These are phyloP conservation scores for Morpho achilles DNA, from an alignment of 2,888 invertebrate genomes.

Conservation along the genomic window DNA sequence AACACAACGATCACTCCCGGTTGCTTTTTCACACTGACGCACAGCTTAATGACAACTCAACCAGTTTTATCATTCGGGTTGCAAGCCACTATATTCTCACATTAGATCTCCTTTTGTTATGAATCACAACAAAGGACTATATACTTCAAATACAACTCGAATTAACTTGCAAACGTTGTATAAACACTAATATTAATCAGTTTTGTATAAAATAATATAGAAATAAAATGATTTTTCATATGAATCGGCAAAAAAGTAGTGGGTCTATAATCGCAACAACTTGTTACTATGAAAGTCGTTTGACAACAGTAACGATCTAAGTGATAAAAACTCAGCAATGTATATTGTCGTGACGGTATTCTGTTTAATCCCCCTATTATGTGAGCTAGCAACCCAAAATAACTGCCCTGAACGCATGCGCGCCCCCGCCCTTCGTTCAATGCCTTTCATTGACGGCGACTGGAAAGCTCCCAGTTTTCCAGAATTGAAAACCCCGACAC, in stretches of 20 bases:
- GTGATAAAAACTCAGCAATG: background rate
- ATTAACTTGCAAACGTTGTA: too few relatives aligned
- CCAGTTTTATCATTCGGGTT: conserved; percentile 28
- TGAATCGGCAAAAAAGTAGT: too few relatives aligned
- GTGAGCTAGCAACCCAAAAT: conserved; percentile 35
- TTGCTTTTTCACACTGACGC: conserved; percentile 37
- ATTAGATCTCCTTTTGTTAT: conserved; percentile 15
- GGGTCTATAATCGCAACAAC: too few relatives aligned
- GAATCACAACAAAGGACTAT: conserved; percentile 1
- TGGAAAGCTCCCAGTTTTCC: conserved; percentile 33
- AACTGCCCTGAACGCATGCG: conserved; percentile 52
- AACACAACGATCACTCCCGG: conserved; percentile 37
- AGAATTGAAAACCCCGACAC: conserved; percentile 20
- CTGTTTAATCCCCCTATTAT: conserved; percentile 6
- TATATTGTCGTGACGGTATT: conserved; percentile 2
- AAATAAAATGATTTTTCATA: too few relatives aligned
- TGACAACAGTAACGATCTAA: too few relatives aligned
- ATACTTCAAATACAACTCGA: background rate
- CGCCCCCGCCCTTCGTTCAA: conserved; percentile 66
- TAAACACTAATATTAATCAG: too few relatives aligned
- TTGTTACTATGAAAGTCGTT: too few relatives aligned
- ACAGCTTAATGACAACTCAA: conserved; percentile 30
- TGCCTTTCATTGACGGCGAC: conserved; percentile 50
- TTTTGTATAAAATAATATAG: too few relatives aligned
- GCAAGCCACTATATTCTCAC: conserved; percentile 18